Percentiles rank a stretch among this genome's conserved stretches.
Conservation (phyloP, 2,888 invertebrate genomes). For the Himalopsyche japonica region DNA sequence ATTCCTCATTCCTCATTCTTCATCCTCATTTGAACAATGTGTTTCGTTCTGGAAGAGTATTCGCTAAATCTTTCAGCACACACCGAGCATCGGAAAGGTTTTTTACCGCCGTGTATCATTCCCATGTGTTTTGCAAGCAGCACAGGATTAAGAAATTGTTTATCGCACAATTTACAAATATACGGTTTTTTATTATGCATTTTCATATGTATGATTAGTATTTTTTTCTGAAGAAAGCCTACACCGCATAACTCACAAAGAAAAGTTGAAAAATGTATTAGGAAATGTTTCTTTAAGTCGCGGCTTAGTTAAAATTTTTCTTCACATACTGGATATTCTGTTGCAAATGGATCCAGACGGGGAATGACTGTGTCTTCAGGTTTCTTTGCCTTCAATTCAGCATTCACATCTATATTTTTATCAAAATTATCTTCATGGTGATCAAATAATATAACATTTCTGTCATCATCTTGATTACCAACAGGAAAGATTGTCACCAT, state of each 20-base stretch:
- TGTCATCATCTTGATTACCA: too few relatives aligned
- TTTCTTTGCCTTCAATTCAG: neutral
- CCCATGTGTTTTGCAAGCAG: neutral
- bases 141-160: neutral
- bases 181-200: neutral
- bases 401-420: neutral
- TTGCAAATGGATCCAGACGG: neutral
- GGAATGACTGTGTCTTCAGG: neutral
- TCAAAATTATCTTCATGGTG: neutral
- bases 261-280: slow-evolving; percentile 2
- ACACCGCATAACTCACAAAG: slow-evolving; percentile 10
- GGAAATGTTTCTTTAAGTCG: neutral
- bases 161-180: slow-evolving; percentile 8
- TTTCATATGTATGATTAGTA: neutral
- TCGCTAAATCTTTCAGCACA: slow-evolving; percentile 3
- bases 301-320: neutral
- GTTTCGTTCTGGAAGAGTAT: neutral
- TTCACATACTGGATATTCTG: neutral
- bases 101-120: neutral
- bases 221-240: neutral
- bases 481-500: too few relatives aligned
- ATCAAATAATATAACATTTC: too few relatives aligned
- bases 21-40: neutral
- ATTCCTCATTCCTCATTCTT: too few relatives aligned
- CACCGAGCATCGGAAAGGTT: neutral